Evolutionary conservation across 2,888 invertebrate species (phyloP).

Genomic region (Zygogramma bicolorata): DNA sequence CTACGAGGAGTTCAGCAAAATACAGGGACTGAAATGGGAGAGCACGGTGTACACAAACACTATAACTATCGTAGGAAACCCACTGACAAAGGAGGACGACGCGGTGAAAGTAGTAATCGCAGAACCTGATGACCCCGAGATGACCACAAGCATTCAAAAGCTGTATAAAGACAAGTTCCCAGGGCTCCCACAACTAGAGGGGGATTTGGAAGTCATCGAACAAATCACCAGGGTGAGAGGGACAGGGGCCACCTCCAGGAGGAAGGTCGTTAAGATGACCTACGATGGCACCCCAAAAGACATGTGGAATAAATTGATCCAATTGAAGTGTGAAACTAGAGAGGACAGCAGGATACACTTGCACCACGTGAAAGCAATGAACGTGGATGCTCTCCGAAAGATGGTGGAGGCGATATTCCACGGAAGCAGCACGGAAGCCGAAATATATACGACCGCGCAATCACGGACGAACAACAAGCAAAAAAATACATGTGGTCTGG

Average conservation of each 20-base stretch:
- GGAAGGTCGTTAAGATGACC: neutral
- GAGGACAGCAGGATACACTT: neutral
- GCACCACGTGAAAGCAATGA: neutral
- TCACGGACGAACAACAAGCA: neutral
- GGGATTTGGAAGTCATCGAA: constrained; percentile 23
- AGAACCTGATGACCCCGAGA: neutral
- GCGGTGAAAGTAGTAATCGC: neutral
- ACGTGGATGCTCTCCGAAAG: neutral
- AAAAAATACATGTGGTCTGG: neutral
- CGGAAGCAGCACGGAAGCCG: neutral
- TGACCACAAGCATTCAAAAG: constrained; percentile 26
- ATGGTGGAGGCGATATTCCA: constrained; percentile 1
- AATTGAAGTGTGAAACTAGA: neutral
- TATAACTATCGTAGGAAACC: constrained; percentile 9
- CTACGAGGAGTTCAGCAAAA: neutral
- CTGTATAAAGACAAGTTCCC: constrained; percentile 27
- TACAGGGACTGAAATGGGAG: neutral
- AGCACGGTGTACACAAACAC: neutral
- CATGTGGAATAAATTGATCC: neutral
- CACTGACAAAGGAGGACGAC: neutral
- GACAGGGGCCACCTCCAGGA: neutral
- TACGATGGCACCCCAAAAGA: constrained; percentile 3
- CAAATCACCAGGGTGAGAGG: neutral
- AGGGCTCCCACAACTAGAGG: constrained; percentile 3
- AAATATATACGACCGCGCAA: neutral